Base-by-base conservation (phyloP, 2,113 vertebrate species). In the Callaeas wilsoni region DNA sequence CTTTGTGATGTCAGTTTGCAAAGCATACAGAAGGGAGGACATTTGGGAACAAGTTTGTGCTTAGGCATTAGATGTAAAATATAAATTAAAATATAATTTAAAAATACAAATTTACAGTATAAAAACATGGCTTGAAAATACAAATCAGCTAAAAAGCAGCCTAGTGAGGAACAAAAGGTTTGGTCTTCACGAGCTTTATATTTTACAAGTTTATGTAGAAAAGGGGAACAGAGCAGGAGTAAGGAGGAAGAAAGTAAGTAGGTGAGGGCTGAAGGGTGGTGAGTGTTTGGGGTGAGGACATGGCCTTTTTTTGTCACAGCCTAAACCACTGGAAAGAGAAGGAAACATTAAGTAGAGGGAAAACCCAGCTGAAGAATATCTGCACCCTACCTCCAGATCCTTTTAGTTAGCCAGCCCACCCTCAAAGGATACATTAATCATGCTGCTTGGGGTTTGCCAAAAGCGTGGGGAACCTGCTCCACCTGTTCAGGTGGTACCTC, bases 381-480 rank as follows among this genome's bases (percentile, higher is more conserved):
- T 89, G 95, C 64, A 81, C 52, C 42, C 21, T 35, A 29, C 71
- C 55, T 89, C 32, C 68, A 69, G n/a, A 70, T 59, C 86, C 89
- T 77, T 92, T 84, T 96, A 90, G 94, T 95, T 93, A 95, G 75
- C 44, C 89, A 64, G 64, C 46, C 88, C 16, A 23, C 89, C 76
- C 89, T 90, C 92, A 70, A 87, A 93, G 89, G 39, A 20, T 35
- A 12, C 53, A 16, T 83, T 85, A 87, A 73, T 85, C 74, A 74
- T 3, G 5, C 55, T 93, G 62, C 19, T n/a, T 62, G 75, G 37
- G 23, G 27, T 21, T 81, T 94, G 84, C 90, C 67, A 77, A 46
- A 62, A 83, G 62, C 33, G 0, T 2, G 10, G 84, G 42, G 55
- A 94, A 70, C 87, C 73, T 74, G 94, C 50, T 83, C n/a, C 53